These are phyloP conservation scores for Rhinoderma darwinii DNA, from an alignment of 2,113 vertebrate genomes.

Conservation along the genomic window DNA sequence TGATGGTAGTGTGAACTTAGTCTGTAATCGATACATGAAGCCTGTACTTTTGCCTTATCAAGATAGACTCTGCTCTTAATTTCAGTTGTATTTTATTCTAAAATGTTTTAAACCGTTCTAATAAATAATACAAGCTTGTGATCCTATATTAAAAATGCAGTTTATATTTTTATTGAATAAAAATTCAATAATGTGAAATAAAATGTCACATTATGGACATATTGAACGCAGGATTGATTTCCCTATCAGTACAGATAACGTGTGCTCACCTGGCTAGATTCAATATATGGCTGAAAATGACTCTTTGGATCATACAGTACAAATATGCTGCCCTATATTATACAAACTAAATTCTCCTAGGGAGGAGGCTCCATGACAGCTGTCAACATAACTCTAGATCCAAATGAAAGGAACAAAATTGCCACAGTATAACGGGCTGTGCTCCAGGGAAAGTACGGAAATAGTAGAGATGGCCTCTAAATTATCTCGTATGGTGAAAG, in stretches of 20 bases:
- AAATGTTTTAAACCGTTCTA: too few relatives aligned
- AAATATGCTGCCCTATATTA: not conserved
- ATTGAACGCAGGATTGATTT: not conserved
- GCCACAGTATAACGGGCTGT: conserved; percentile 2
- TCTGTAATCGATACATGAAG: too few relatives aligned
- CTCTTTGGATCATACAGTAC: not conserved
- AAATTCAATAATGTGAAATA: not conserved
- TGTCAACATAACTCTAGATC: conserved; percentile 40
- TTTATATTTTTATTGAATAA: not conserved
- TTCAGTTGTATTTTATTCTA: too few relatives aligned
- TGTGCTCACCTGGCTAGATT: not conserved
- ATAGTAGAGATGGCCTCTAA: conserved; percentile 7
- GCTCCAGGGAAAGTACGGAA: conserved; percentile 30
- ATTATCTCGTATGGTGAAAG: conserved; percentile 39
- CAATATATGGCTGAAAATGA: not conserved
- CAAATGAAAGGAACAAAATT: conserved; percentile 29
- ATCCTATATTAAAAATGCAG: not conserved
- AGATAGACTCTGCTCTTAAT: too few relatives aligned
- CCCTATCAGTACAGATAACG: not conserved
- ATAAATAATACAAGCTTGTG: too few relatives aligned
- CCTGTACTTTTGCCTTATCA: too few relatives aligned
- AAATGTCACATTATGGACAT: not conserved
- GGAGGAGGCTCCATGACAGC: conserved; percentile 28
- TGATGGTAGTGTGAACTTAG: too few relatives aligned
- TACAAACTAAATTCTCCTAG: not conserved